These are phyloP conservation scores for Cheumatopsyche charites DNA, from an alignment of 1,140 invertebrate species.

Conservation along the genomic window DNA sequence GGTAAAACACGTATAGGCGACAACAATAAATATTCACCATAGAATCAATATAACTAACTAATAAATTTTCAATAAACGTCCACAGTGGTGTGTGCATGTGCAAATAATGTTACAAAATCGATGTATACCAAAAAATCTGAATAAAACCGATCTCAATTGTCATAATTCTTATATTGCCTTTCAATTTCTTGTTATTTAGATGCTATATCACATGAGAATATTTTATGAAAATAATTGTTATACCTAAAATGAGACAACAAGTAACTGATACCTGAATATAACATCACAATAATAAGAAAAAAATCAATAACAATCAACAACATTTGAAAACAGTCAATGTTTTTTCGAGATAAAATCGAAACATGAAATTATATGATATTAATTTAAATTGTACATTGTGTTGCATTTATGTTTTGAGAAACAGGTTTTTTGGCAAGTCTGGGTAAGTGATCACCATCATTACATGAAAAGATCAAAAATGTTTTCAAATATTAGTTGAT, in stretches of 20 bases:
- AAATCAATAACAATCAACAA: constrained; percentile 44
- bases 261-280: constrained; percentile 51
- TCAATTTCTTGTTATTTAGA: constrained; percentile 10
- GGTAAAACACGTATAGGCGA: constrained; percentile 23
- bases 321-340: background rate
- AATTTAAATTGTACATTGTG: no score
- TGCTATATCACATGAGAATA: constrained; percentile 28
- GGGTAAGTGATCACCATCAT: no score
- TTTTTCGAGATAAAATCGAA: no score
- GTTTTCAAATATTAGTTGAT: no score
- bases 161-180: constrained; percentile 24
- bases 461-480: no score
- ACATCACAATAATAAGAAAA: constrained; percentile 59
- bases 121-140: constrained; percentile 9
- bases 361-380: no score
- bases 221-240: no score
- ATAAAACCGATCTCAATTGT: background rate
- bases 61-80: constrained; percentile 20
- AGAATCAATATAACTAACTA: constrained; percentile 14
- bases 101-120: constrained; percentile 11
- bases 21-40: constrained; percentile 24
- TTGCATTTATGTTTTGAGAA: no score
- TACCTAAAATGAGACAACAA: no score
- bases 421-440: no score
- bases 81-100: constrained; percentile 26